Percentiles rank a stretch among this genome's conserved stretches.
phyloP scores from a whole-genome alignment of 2,888 invertebrate genomes.

The Troides aeacus region DNA sequence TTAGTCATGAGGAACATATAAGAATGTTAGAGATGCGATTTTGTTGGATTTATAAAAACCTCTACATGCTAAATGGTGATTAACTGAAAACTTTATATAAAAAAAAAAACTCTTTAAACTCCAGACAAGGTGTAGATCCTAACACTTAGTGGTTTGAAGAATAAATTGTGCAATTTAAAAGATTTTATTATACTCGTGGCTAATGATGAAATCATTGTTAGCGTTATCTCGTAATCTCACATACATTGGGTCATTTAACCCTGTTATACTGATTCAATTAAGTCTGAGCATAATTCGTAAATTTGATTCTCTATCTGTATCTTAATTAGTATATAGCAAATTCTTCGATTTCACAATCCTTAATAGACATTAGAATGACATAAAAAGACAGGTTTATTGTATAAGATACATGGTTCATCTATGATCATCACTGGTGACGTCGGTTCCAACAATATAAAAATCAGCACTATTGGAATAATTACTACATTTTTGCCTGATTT shows the following conservation, averaged over 20 bases:
- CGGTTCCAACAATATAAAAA: too few relatives aligned
- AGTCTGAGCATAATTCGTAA: neutral
- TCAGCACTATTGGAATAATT: too few relatives aligned
- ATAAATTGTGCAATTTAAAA: conserved; percentile 9
- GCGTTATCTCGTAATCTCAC: conserved; percentile 4
- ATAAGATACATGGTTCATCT: too few relatives aligned
- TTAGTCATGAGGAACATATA: neutral
- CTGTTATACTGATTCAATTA: conserved; percentile 9
- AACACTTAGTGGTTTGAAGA: conserved; percentile 14
- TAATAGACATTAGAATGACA: too few relatives aligned
- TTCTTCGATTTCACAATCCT: too few relatives aligned
- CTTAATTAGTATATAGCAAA: neutral
- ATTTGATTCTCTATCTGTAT: conserved; percentile 2
- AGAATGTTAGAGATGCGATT: conserved; percentile 1
- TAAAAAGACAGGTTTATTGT: too few relatives aligned
- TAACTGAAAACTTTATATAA: neutral
- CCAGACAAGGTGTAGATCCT: conserved; percentile 3
- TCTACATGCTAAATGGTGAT: conserved; percentile 9
- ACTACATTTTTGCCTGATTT: too few relatives aligned
- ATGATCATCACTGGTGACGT: too few relatives aligned
- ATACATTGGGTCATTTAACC: conserved; percentile 15
- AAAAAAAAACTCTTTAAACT: conserved; percentile 3
- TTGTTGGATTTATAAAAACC: conserved; percentile 4
- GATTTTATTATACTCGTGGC: conserved; percentile 4
- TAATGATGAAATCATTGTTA: conserved; percentile 15